These are phyloP conservation scores for Metopia argyrocephala DNA, from an alignment of 2,888 invertebrate species.

Conservation along the genomic window DNA sequence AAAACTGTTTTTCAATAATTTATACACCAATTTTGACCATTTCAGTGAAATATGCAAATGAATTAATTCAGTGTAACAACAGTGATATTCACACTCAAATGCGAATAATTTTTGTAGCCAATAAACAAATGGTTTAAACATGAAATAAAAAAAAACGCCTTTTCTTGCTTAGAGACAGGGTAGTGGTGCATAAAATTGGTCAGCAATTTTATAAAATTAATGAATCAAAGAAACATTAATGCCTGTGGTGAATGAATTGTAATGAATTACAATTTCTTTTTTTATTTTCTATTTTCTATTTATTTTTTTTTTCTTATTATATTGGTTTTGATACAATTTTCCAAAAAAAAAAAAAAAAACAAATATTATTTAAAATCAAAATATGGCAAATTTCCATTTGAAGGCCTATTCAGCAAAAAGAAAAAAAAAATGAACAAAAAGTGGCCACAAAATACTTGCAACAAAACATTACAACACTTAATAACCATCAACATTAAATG, in stretches of 20 bases:
- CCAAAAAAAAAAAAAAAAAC: neutral
- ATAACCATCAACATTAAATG: neutral
- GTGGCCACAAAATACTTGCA: slow-evolving; percentile 16
- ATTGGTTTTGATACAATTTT: slow-evolving; percentile 2
- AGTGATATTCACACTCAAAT: slow-evolving; percentile 25
- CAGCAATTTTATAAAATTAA: slow-evolving; percentile 28
- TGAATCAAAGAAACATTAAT: slow-evolving; percentile 51
- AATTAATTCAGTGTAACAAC: slow-evolving; percentile 24
- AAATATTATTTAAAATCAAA: slow-evolving; percentile 6
- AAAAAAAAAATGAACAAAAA: neutral
- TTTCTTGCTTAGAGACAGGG: slow-evolving; percentile 6
- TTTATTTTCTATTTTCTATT: too few species aligned
- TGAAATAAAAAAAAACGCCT: slow-evolving; percentile 18
- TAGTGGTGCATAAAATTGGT: neutral
- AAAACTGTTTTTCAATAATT: slow-evolving; percentile 32
- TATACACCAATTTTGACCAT: neutral
- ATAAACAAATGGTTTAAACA: neutral
- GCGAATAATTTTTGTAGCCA: neutral
- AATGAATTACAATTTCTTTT: neutral
- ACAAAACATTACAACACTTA: slow-evolving; percentile 2
- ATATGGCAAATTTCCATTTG: slow-evolving; percentile 53
- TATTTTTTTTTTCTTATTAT: too few species aligned
- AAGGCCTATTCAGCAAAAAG: slow-evolving; percentile 21
- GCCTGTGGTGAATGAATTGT: slow-evolving; percentile 40
- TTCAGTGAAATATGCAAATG: slow-evolving; percentile 6